Base-by-base conservation (phyloP, 2,797 vertebrate genomes). In the Delichon dasypus region DNA sequence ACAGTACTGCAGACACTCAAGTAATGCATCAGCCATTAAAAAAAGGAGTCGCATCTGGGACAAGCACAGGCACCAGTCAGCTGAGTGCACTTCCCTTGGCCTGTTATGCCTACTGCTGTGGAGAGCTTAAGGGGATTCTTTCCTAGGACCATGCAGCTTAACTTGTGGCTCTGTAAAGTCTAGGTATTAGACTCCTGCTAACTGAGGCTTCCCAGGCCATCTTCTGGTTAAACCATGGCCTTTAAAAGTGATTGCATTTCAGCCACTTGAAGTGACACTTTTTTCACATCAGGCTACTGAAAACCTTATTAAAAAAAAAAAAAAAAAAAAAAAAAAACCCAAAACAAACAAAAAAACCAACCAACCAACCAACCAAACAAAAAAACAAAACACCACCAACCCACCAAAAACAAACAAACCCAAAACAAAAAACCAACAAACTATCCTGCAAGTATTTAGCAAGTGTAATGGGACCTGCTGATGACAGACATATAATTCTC, bases 401-500 rank as follows among this genome's bases (percentile, higher is more conserved):
- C 38, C 38, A 38, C 38, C 38, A 38, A 38, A 38, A 38, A 38
- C 38, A 38, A 38, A 38, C 38, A 38, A 38, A 38, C 38, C 19
- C 8, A 16, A 50, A 51, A 29, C 29, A 29, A 48, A 13, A 48
- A 3, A 3, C 10, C 14, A 29, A 7, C 27, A 21, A 84, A 34
- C 38, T 40, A 62, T 61, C 40, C 55, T 71, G 64, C 72, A 88
- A 95, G 72, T 19, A 60, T 75, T 91, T 61, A 85, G 72, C 40
- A 70, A 83, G 82, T 66, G 87, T 53, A 89, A 93, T 44, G 68
- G 65, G 61, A 88, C n/a, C 60, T 77, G 66, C 75, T 77, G 87
- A 95, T 89, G 66, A 45, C 74, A 93, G 60, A 79, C 88, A 70
- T 60, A 55, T 55, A 85, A 75, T 90, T 93, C 91, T 93, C 72